phyloP scores from a whole-genome alignment of 2,797 vertebrate species.

The Hydrocynus forskahlii region DNA sequence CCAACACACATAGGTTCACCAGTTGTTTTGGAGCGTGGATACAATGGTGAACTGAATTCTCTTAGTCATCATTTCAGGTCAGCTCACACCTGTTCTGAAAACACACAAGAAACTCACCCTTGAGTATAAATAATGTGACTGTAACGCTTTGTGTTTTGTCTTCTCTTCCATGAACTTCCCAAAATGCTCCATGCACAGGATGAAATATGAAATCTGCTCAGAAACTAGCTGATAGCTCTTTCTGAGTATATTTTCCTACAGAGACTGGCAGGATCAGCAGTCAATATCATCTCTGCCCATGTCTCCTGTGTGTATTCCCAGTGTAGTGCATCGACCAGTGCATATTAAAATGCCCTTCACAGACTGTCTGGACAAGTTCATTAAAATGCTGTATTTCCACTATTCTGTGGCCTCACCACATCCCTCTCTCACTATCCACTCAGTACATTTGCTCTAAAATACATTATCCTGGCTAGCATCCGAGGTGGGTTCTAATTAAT shows the following conservation, averaged over 20 bases:
- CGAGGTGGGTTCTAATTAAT: background rate
- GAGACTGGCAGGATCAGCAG: constrained; percentile 13
- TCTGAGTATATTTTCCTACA: constrained; percentile 23
- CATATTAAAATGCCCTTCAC: constrained; percentile 60
- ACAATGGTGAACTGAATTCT: no score
- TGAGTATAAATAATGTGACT: background rate
- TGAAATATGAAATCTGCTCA: constrained; percentile 30
- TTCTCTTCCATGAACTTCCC: background rate
- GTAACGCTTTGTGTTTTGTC: background rate
- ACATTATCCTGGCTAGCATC: background rate
- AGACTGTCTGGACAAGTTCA: constrained; percentile 42
- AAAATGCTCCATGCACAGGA: background rate
- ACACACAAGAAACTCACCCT: no score
- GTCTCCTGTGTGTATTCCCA: constrained; percentile 58
- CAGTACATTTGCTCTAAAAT: background rate
- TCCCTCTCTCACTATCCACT: background rate
- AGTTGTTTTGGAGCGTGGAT: no score
- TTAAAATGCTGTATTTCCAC: constrained; percentile 34
- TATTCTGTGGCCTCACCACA: background rate
- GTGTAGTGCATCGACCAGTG: constrained; percentile 50
- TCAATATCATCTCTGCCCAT: constrained; percentile 49
- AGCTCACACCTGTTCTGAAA: no score
- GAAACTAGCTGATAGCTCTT: constrained; percentile 28
- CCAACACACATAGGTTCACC: no score
- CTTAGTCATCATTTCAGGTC: no score